Conservation (phyloP, 2,113 vertebrate species). For the Triplophysa dalaica region DNA sequence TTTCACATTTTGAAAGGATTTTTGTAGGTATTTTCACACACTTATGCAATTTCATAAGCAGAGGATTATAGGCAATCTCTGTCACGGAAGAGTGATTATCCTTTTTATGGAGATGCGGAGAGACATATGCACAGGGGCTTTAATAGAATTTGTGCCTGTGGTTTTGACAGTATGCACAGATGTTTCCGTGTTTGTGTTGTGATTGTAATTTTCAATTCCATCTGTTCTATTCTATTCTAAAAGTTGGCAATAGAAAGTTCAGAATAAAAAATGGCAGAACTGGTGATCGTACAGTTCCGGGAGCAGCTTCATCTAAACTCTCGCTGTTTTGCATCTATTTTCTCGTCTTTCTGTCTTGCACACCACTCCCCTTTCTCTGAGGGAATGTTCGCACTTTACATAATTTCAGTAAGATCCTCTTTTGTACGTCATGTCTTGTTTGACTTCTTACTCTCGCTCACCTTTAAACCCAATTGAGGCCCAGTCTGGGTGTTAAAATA, state of each 20-base stretch:
- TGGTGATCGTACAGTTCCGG: neutral
- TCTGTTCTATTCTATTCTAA: too few relatives aligned
- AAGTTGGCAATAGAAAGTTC: too few relatives aligned
- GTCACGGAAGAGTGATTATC: conserved; percentile 3
- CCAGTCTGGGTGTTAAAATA: neutral
- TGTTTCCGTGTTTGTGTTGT: neutral
- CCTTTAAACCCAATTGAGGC: neutral
- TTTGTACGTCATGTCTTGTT: conserved; percentile 14
- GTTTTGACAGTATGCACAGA: neutral
- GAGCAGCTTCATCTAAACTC: neutral
- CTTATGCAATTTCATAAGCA: conserved; percentile 30
- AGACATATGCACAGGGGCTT: conserved; percentile 2
- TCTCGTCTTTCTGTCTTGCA: too few relatives aligned
- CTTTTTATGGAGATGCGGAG: conserved; percentile 42
- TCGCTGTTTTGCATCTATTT: too few relatives aligned
- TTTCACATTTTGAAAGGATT: conserved; percentile 42
- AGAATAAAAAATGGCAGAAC: neutral
- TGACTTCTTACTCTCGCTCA: neutral
- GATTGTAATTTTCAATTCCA: too few relatives aligned
- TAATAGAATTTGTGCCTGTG: conserved; percentile 8
- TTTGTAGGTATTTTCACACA: conserved; percentile 30
- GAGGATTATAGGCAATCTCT: conserved; percentile 30
- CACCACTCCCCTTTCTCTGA: neutral
- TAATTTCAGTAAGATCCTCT: too few relatives aligned
- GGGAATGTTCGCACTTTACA: neutral